These are phyloP conservation scores for Holothuria glaberrima DNA, from an alignment of 35 echinoderm and acorn worm species.

Conservation along the genomic window DNA sequence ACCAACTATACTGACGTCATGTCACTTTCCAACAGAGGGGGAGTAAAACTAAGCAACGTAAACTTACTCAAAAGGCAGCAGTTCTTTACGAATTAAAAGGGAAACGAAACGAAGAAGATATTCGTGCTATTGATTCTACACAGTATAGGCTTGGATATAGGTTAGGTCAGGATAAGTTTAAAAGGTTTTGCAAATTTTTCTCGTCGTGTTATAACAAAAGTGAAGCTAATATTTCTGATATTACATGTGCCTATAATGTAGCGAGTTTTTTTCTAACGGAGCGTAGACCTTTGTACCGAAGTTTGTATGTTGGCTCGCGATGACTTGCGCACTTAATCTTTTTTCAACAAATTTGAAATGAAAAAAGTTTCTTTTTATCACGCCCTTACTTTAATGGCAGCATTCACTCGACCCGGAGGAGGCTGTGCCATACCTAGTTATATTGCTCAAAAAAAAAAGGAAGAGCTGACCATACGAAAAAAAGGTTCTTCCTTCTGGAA, in stretches of 20 bases:
- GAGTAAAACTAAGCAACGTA: background rate
- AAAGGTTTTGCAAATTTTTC: background rate
- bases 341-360: too few relatives aligned
- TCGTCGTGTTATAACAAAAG: background rate
- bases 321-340: too few relatives aligned
- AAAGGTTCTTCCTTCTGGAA: background rate
- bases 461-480: background rate
- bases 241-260: slow-evolving; percentile 1
- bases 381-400: too few relatives aligned
- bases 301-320: too few relatives aligned
- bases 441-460: slow-evolving; percentile 1
- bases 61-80: background rate
- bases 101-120: background rate
- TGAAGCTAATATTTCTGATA: background rate
- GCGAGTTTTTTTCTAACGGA: background rate
- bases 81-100: background rate
- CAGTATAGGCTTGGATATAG: background rate
- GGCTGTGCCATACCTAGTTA: background rate
- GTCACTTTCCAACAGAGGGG: background rate
- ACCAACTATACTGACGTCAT: background rate
- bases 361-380: too few relatives aligned
- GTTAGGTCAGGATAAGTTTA: slow-evolving; percentile 6
- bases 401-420: too few relatives aligned
- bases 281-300: background rate
- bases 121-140: background rate